Base-by-base conservation (phyloP, 2,113 vertebrate species). In the Rhipidura dahli region DNA sequence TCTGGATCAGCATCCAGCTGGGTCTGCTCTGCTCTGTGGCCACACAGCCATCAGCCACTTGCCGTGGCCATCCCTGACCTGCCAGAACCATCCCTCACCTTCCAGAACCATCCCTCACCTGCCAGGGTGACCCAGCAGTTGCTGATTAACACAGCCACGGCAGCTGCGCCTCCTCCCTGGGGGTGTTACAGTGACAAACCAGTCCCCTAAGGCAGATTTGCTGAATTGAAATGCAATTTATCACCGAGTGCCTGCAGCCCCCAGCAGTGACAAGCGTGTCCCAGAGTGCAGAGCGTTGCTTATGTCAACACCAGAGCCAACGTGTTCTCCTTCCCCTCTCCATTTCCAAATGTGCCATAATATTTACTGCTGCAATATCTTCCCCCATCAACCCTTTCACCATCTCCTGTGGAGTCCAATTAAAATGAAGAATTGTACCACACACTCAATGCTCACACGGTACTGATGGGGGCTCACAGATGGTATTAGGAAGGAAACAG, bases 361-460 rank as follows among this genome's bases (percentile, higher is more conserved):
- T 95, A 92, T 95, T 96, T 93, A 91, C 84, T 65, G 69, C 95
- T 72, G 30, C 61, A 68, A 28, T 33, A 87, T 87, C 80, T 63
- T 71, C 82, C 47, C 64, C 73, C 83, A 89, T 91, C 91, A 95
- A 20, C 40, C 63, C 53, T 49, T 94, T 84, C 82, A 66, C 81
- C 69, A 6, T 60, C 65, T 94, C 91, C 87, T 89, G 78, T 53
- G 70, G 70, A 95, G 91, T 76, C 78, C 82, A 89, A 95, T 97
- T 96, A 89, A 95, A 95, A 94, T 94, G 96, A 96, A 93, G 85
- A 31, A 96, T 83, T 87, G 83, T 61, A 91, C 89, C 61, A 68
- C 26, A 65, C 69, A 87, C 75, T 69, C 89, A 95, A 84, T 51
- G 42, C 70, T 89, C 45, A 81, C 63, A 76, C 2, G 1, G 54